Evolutionary conservation across 2,888 invertebrate genomes (phyloP).

Genomic region (Phragmatobia fuliginosa): DNA sequence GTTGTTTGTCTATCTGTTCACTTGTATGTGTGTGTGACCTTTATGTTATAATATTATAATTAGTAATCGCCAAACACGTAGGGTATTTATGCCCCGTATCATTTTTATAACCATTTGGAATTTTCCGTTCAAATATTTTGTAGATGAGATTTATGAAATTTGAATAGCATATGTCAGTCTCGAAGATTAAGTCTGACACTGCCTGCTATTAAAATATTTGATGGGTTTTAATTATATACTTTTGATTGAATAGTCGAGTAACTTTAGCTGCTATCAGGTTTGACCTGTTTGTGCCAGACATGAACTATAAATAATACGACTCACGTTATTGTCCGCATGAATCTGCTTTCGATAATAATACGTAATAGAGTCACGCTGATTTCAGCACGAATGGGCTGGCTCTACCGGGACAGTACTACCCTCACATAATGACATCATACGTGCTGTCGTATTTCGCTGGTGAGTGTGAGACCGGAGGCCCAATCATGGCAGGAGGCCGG

Average conservation of each 20-base stretch:
- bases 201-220: constrained; percentile 1
- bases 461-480: no score
- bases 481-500: no score
- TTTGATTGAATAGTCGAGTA: not conserved
- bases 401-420: no score
- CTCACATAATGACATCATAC: no score
- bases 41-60: not conserved
- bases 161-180: constrained; percentile 7
- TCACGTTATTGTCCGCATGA: not conserved
- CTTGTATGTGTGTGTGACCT: not conserved
- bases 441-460: no score
- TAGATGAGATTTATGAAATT: constrained; percentile 9
- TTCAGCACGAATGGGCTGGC: no score
- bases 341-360: not conserved
- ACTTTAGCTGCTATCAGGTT: constrained; percentile 2
- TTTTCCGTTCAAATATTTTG: not conserved
- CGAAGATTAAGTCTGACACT: not conserved
- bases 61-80: not conserved
- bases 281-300: not conserved
- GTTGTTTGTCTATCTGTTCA: not conserved
- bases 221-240: constrained; percentile 15
- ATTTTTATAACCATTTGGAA: not conserved
- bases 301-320: not conserved
- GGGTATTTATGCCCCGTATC: not conserved
- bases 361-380: no score